These are phyloP conservation scores for Anguilla japonica DNA, from an alignment of 2,113 vertebrate genomes.

Conservation along the genomic window DNA sequence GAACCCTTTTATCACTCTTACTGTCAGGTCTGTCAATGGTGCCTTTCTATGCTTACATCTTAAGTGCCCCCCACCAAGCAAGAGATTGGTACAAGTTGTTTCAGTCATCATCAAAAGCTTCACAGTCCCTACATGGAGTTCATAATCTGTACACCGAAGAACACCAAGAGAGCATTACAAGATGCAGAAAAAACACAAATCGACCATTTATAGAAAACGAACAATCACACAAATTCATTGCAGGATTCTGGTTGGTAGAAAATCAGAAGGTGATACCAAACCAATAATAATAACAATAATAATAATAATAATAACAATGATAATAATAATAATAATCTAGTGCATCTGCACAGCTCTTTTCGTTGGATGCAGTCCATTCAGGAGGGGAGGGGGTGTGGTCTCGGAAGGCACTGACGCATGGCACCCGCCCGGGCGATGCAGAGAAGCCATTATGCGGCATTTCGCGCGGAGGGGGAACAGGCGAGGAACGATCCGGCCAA, in stretches of 20 bases:
- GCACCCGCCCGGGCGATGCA: not conserved
- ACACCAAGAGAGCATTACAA: not conserved
- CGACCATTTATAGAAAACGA: not conserved
- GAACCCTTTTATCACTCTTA: no score
- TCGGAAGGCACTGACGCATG: not conserved
- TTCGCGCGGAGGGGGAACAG: not conserved
- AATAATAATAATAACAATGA: not conserved
- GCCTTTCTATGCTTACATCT: no score
- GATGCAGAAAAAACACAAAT: not conserved
- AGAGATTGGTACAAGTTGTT: no score
- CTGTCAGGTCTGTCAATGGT: no score
- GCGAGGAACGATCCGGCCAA: conserved; percentile 28
- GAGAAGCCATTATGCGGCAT: not conserved
- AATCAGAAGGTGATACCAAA: not conserved
- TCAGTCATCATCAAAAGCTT: not conserved
- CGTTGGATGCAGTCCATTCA: not conserved
- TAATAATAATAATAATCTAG: not conserved
- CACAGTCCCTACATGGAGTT: no score
- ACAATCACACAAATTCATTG: not conserved
- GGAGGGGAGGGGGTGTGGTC: not conserved
- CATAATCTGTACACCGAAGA: no score
- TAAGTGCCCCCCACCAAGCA: no score
- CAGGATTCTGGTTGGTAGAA: not conserved
- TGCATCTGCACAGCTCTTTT: not conserved
- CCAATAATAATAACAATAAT: not conserved